A percentile compares a stretch with the other conserved stretches of the same genome.
phyloP scores from a whole-genome alignment of 1,140 invertebrate species.

The Drosophila pseudoananassae region DNA sequence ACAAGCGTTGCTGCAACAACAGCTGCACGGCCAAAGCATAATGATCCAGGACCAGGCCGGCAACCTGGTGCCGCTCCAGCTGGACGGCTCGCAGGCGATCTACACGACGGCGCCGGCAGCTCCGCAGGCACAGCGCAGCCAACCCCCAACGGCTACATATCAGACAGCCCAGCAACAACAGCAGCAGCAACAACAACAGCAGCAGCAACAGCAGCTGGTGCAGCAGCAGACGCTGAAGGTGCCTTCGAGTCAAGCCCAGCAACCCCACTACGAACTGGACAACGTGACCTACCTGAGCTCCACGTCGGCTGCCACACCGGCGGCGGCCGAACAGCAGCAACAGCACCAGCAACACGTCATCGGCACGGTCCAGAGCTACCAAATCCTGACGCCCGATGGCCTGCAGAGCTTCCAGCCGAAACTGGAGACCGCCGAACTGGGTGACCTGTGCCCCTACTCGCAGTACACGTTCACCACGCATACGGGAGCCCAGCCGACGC shows the following conservation, averaged over 20 bases:
- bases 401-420: slow-evolving; percentile 79
- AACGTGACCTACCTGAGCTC: slow-evolving; percentile 78
- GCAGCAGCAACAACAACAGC: slow-evolving; percentile 33
- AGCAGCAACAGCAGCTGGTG: slow-evolving; percentile 51
- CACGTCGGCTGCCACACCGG: slow-evolving; percentile 64
- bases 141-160: slow-evolving; percentile 53
- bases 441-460: slow-evolving; percentile 76
- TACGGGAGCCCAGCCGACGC: slow-evolving; percentile 63
- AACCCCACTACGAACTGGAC: slow-evolving; percentile 76
- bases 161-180: slow-evolving; percentile 61
- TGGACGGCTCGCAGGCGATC: slow-evolving; percentile 77
- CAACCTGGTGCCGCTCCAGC: slow-evolving; percentile 74
- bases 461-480: slow-evolving; percentile 79
- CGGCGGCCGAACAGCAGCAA: slow-evolving; percentile 51
- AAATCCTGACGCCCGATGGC: slow-evolving; percentile 79
- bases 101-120: slow-evolving; percentile 63
- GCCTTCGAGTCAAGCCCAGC: slow-evolving; percentile 52
- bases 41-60: slow-evolving; percentile 83
- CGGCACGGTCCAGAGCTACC: slow-evolving; percentile 81
- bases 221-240: slow-evolving; percentile 53
- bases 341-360: slow-evolving; percentile 77
- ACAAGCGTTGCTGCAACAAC: slow-evolving; percentile 75
- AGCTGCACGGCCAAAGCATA: slow-evolving; percentile 78
- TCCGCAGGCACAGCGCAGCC: slow-evolving; percentile 53
- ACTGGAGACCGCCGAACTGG: slow-evolving; percentile 61